A percentile compares a stretch with the other conserved stretches of the same genome.
Conservation (phyloP, 2,113 vertebrate genomes). For the Gallinago jamesoni region DNA sequence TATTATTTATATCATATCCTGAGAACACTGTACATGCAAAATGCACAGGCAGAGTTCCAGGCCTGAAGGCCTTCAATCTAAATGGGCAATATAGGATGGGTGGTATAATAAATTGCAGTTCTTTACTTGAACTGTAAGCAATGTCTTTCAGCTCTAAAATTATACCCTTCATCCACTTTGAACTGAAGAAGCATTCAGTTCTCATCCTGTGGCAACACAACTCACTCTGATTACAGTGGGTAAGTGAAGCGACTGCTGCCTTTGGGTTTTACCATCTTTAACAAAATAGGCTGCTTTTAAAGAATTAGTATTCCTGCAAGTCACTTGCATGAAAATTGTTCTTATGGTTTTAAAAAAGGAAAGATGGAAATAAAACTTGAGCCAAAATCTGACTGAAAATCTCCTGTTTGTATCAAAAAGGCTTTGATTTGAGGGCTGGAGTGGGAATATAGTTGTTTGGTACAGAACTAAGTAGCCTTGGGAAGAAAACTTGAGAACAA, state of each 20-base stretch:
- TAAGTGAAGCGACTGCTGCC: background rate
- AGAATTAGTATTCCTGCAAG: background rate
- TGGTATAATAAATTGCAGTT: conserved; percentile 4
- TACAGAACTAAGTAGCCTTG: background rate
- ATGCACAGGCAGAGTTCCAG: background rate
- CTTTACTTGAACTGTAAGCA: background rate
- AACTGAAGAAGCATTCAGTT: background rate
- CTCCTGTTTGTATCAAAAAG: background rate
- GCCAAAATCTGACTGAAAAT: background rate
- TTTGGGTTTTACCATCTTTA: background rate
- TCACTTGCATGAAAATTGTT: background rate
- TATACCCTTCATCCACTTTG: background rate
- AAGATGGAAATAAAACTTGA: background rate
- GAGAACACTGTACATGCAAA: conserved; percentile 16
- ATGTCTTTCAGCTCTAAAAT: conserved; percentile 1
- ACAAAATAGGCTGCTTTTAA: background rate
- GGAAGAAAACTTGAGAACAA: background rate
- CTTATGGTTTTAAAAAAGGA: background rate
- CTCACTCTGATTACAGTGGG: background rate
- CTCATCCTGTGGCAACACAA: background rate
- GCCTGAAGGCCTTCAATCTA: conserved; percentile 21
- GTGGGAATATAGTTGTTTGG: background rate
- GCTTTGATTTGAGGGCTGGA: background rate
- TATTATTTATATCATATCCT: conserved; percentile 26
- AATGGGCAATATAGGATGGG: background rate